Percentiles rank a stretch among this genome's conserved stretches.
phyloP scores from a whole-genome alignment of 1,140 invertebrate species.

The Drosophila insularis region DNA sequence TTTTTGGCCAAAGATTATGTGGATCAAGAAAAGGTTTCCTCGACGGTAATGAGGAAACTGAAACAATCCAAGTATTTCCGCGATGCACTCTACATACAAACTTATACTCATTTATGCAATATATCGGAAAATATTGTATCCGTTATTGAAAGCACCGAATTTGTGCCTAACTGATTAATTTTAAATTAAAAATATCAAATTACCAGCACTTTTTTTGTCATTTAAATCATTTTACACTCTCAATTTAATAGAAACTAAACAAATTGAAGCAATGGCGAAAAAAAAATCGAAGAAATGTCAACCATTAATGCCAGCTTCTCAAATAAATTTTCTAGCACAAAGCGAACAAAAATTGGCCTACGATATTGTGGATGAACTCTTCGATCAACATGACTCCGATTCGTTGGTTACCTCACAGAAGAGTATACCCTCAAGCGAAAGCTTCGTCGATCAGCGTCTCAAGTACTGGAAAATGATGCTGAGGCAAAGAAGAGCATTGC shows the following conservation, averaged over 20 bases:
- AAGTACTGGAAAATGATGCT: constrained; percentile 71
- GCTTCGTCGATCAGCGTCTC: constrained; percentile 54
- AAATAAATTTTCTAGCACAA: background rate
- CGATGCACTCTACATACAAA: constrained; percentile 70
- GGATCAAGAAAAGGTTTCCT: background rate
- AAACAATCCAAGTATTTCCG: constrained; percentile 59
- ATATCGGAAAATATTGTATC: constrained; percentile 71
- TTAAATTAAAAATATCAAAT: constrained; percentile 1
- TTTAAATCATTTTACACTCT: constrained; percentile 2
- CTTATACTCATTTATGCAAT: constrained; percentile 70
- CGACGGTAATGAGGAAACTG: constrained; percentile 33
- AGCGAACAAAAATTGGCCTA: constrained; percentile 21
- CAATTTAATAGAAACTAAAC: background rate
- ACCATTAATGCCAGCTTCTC: background rate
- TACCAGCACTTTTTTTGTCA: background rate
- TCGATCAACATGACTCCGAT: constrained; percentile 22
- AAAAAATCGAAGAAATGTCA: background rate
- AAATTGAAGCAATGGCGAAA: background rate
- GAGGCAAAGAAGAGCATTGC: constrained; percentile 32
- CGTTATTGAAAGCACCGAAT: constrained; percentile 68
- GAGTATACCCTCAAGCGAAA: background rate
- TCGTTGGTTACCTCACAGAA: background rate
- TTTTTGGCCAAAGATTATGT: background rate
- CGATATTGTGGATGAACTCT: constrained; percentile 38
- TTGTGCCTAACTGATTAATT: constrained; percentile 33